These are phyloP conservation scores for Scopus umbretta DNA, from an alignment of 2,113 vertebrate species.

Conservation along the genomic window DNA sequence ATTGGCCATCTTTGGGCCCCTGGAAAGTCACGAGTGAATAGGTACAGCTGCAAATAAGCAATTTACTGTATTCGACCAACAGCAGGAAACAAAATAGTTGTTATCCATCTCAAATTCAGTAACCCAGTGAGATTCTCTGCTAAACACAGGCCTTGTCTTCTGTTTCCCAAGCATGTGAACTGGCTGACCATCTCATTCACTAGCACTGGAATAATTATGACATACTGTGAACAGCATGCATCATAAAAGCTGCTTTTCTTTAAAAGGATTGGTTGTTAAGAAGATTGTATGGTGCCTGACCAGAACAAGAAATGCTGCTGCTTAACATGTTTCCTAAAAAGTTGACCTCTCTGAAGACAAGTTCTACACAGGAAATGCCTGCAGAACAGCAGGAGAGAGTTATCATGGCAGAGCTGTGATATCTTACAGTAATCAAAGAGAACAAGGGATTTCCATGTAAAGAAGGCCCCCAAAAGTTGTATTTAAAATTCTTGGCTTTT, in stretches of 20 bases:
- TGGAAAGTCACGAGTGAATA: background rate
- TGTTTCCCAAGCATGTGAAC: background rate
- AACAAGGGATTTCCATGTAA: background rate
- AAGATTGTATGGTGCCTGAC: background rate
- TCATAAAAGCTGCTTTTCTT: background rate
- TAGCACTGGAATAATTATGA: background rate
- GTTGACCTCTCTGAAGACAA: background rate
- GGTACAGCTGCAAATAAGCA: background rate
- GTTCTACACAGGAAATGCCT: background rate
- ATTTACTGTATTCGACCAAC: background rate
- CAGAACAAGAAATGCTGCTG: background rate
- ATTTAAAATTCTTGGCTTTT: background rate
- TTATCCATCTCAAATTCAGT: background rate
- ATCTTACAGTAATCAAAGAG: background rate
- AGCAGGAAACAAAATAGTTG: background rate
- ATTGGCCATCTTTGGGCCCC: background rate
- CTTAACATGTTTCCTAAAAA: background rate
- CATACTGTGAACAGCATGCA: background rate
- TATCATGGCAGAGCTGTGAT: background rate
- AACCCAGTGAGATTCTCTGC: background rate
- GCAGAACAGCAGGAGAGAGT: background rate
- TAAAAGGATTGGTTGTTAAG: background rate
- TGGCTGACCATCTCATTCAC: background rate
- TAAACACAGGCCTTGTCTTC: background rate
- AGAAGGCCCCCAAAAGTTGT: background rate